Base-by-base conservation (phyloP, 92 coral and sea anemone species). In the Zoanthus gigantus region DNA sequence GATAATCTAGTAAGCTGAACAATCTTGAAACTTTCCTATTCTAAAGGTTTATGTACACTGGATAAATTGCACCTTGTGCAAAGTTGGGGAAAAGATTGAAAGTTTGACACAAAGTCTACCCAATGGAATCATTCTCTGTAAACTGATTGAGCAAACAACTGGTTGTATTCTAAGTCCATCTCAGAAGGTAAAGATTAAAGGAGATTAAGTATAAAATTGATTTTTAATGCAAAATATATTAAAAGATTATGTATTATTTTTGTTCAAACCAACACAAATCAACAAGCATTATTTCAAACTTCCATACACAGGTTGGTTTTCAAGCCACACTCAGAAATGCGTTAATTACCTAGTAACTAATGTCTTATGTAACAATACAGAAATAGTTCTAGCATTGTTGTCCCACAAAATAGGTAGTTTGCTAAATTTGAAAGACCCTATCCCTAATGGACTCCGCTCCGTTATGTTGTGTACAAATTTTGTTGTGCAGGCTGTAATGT, bases 41-140 rank as follows among this genome's bases (percentile, higher is more conserved):
- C 16, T 76, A 37, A 88, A 94, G 98, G 94, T 93, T 52, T 95
- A 95, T 61, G 66, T 88, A 66, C 94, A 92, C 74, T 95, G 98
- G 98, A 80, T 95, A 9, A 95, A 93, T 32, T 85, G 95, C 76
- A 93, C 85, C 65, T 53, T 94, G 47, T 57, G 74, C 11, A 13
- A 16, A 13, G 23, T 60, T 72, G 94, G 42, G 16, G 90, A 76
- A 46, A 75, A 87, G 69, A 47, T 82, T 29, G 77, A 87, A 7
- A 84, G 86, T 34, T 65, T 91, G 17, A 88, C 87, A 15, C 89
- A 89, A 12, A 85, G 80, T 17, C 87, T 95, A 17, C 91, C 82
- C 68, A 92, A 93, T 91, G 98, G 98, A 16, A 47, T 61, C 54
- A 77, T 87, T 18, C 66, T 95, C 45, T 91, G 98, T 32, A 91